Evolutionary conservation across 2,797 vertebrate species (phyloP).

Genomic region (Numenius phaeopus): DNA sequence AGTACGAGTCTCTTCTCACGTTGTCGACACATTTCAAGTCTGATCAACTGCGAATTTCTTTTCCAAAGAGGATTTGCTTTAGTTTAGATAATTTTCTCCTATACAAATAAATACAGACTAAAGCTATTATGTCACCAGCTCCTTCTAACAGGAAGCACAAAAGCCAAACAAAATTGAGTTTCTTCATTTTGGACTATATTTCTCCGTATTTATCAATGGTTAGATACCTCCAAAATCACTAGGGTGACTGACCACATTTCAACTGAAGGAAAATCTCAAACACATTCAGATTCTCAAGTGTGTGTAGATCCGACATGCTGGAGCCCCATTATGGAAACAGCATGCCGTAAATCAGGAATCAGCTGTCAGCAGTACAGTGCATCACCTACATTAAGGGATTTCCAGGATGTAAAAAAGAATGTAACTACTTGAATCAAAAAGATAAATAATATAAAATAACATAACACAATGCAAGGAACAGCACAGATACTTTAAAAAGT

Average conservation of each 20-base stretch:
- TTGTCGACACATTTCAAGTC: conserved; percentile 64
- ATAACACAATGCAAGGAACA: conserved; percentile 12
- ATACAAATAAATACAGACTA: conserved; percentile 48
- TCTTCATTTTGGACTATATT: background rate
- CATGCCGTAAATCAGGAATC: conserved; percentile 24
- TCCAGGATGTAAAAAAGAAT: conserved; percentile 51
- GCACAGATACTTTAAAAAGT: background rate
- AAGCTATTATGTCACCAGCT: conserved; percentile 9
- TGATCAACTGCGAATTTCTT: conserved; percentile 46
- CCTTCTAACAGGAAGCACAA: conserved; percentile 21
- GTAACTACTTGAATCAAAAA: conserved; percentile 37
- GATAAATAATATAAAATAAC: background rate
- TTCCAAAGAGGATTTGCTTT: conserved; percentile 37
- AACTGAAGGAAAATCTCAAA: background rate
- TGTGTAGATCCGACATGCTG: conserved; percentile 21
- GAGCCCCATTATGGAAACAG: conserved; percentile 50
- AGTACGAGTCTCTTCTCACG: conserved; percentile 47
- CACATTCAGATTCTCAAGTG: conserved; percentile 17
- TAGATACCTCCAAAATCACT: conserved; percentile 35
- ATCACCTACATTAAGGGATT: conserved; percentile 58
- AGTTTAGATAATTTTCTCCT: conserved; percentile 49
- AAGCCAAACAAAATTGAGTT: conserved; percentile 2
- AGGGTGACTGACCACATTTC: conserved; percentile 7
- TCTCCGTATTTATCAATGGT: background rate
- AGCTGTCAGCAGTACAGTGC: conserved; percentile 26